Conservation (phyloP, 1,140 invertebrate genomes). For the Papilio polytes region DNA sequence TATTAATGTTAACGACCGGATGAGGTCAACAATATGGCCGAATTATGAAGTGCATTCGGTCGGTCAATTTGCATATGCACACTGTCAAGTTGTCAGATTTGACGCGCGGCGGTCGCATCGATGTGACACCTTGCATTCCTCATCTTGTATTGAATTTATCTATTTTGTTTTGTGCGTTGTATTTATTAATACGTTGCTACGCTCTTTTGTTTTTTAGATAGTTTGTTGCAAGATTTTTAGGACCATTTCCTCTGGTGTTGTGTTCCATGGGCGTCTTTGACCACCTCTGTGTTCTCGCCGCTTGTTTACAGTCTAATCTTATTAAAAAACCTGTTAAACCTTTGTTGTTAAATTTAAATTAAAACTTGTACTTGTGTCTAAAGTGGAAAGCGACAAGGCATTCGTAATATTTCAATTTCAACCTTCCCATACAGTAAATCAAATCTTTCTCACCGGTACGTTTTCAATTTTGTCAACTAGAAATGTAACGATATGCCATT, state of each 20-base stretch:
- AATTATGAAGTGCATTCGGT: slow-evolving; percentile 58
- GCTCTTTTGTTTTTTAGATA: slow-evolving; percentile 2
- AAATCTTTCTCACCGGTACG: slow-evolving; percentile 43
- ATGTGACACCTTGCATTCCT: slow-evolving; percentile 42
- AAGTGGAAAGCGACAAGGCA: slow-evolving; percentile 42
- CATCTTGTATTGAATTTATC: background rate
- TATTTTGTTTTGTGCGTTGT: background rate
- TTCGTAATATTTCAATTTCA: slow-evolving; percentile 60
- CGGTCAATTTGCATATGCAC: slow-evolving; percentile 62
- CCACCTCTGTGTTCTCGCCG: too few species aligned
- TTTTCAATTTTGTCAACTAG: slow-evolving; percentile 40
- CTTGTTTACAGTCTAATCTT: background rate
- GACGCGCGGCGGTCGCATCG: slow-evolving; percentile 48
- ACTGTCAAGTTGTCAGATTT: slow-evolving; percentile 61
- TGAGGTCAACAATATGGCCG: slow-evolving; percentile 46
- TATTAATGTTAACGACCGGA: slow-evolving; percentile 21
- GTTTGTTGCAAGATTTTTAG: background rate
- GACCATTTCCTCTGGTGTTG: background rate
- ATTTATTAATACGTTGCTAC: slow-evolving; percentile 9
- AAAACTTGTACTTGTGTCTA: background rate
- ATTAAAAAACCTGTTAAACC: background rate
- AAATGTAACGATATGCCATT: slow-evolving; percentile 27
- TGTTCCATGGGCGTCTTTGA: background rate
- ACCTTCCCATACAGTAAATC: slow-evolving; percentile 51
- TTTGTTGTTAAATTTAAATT: background rate